Evolutionary conservation across 2,113 vertebrate genomes (phyloP).

Genomic region (Saimiri boliviensis): DNA sequence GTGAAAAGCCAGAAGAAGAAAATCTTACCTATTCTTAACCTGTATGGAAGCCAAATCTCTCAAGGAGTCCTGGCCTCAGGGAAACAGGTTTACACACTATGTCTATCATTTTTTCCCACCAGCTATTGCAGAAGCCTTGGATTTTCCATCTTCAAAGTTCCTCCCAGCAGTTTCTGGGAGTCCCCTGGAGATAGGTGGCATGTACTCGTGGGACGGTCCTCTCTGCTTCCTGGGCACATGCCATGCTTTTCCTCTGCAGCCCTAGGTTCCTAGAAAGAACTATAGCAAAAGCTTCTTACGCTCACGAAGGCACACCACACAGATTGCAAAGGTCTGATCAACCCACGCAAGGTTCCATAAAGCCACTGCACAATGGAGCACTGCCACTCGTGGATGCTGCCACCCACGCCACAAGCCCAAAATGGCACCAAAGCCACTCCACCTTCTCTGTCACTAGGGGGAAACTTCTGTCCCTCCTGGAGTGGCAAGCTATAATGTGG

Average conservation of each 20-base stretch:
- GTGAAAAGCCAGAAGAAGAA: background rate
- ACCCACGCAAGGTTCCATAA: background rate
- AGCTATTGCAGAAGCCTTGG: background rate
- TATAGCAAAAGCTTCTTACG: background rate
- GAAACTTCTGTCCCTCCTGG: background rate
- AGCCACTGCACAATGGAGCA: background rate
- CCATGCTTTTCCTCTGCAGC: background rate
- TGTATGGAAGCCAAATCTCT: background rate
- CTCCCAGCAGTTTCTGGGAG: background rate
- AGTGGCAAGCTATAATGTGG: background rate
- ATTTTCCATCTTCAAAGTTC: background rate
- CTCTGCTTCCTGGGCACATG: background rate
- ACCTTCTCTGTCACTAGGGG: background rate
- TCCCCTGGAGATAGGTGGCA: background rate
- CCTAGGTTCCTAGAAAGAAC: background rate
- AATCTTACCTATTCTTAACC: background rate
- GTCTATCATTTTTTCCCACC: background rate
- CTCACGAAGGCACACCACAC: background rate
- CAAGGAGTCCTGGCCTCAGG: background rate
- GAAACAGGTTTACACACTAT: background rate
- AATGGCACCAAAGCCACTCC: background rate
- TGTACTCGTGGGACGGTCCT: background rate
- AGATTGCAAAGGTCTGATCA: background rate
- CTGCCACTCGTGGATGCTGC: background rate
- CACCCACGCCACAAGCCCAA: background rate